These are phyloP conservation scores for Pogonus chalceus DNA, from an alignment of 1,140 invertebrate genomes.

Conservation along the genomic window DNA sequence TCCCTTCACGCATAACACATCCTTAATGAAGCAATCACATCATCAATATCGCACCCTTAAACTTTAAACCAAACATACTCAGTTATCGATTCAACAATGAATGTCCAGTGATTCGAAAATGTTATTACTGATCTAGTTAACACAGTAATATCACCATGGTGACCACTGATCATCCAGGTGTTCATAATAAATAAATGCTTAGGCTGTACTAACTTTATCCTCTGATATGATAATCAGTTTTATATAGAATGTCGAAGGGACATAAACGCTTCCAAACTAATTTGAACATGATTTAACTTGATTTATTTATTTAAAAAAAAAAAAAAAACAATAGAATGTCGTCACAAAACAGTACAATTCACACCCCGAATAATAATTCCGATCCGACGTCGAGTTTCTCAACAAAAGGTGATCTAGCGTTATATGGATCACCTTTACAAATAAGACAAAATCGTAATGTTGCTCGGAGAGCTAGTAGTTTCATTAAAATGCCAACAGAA, in stretches of 20 bases:
- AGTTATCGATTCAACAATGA: constrained; percentile 2
- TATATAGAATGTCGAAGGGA: too few relatives aligned
- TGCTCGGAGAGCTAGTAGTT: background rate
- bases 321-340: too few relatives aligned
- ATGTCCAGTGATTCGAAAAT: background rate
- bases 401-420: background rate
- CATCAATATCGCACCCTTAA: too few relatives aligned
- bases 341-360: background rate
- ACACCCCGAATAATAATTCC: background rate
- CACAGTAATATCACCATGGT: background rate
- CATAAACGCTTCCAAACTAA: too few relatives aligned
- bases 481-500: background rate
- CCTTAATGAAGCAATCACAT: too few relatives aligned
- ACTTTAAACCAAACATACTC: too few relatives aligned
- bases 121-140: constrained; percentile 2
- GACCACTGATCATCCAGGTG: background rate
- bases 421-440: background rate
- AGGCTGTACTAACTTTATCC: too few relatives aligned
- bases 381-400: background rate
- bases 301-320: too few relatives aligned
- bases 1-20: too few relatives aligned
- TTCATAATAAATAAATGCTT: background rate
- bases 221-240: too few relatives aligned
- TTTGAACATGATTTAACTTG: too few relatives aligned
- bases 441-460: background rate